phyloP scores from a whole-genome alignment of 1,140 invertebrate species.

The Drosophila hydei region DNA sequence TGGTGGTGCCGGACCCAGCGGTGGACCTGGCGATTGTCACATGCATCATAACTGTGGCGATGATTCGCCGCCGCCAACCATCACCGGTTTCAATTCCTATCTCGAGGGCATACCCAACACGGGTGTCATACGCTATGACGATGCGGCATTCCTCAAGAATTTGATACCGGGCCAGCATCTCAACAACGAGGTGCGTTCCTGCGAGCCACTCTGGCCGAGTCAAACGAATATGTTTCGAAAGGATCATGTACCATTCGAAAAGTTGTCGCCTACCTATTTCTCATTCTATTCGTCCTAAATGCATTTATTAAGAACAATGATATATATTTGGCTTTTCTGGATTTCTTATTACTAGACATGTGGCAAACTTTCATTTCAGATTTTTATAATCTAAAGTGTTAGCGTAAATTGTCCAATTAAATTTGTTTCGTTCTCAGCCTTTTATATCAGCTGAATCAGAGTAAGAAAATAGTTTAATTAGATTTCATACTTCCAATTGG shows the following conservation, averaged over 20 bases:
- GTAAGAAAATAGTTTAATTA: too few species aligned
- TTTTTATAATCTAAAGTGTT: background rate
- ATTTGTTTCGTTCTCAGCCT: too few species aligned
- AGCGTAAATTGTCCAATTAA: too few species aligned
- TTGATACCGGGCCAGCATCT: constrained; percentile 85
- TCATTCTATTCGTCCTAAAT: constrained; percentile 52
- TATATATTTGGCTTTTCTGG: background rate
- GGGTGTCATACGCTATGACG: constrained; percentile 81
- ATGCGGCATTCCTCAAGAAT: constrained; percentile 85
- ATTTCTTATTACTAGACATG: too few species aligned
- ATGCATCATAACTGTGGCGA: constrained; percentile 80
- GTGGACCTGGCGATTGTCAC: constrained; percentile 49
- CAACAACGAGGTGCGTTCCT: constrained; percentile 84
- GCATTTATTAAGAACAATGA: background rate
- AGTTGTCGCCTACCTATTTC: constrained; percentile 16
- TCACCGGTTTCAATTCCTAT: constrained; percentile 82
- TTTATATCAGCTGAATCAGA: too few species aligned
- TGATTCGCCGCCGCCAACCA: constrained; percentile 81
- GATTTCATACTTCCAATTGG: too few species aligned
- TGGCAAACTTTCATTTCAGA: too few species aligned
- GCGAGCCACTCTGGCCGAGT: background rate
- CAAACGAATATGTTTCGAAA: constrained; percentile 20
- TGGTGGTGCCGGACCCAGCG: constrained; percentile 13
- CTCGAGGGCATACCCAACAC: constrained; percentile 80
- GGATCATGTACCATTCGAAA: constrained; percentile 15